Base-by-base conservation (phyloP, 2,113 vertebrate species). In the Alectura lathami region DNA sequence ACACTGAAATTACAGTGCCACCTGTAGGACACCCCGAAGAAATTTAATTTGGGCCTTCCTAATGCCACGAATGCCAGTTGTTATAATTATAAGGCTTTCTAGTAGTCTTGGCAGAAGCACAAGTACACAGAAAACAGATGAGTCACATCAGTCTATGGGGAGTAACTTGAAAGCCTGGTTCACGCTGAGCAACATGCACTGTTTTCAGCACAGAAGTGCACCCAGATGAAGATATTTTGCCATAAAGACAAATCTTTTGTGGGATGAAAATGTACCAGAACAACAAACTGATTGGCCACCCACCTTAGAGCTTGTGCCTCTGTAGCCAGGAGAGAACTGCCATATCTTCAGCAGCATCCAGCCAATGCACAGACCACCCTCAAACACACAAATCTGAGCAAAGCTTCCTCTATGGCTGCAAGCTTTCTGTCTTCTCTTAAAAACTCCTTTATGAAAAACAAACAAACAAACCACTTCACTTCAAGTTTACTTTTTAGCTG, bases 1-100 rank as follows among this genome's bases (percentile, higher is more conserved):
- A 90, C 48, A 9, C 47, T 81, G 80, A 94, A 96, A 96, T 96
- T 86, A 91, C 34, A 95, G 91, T 93, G 92, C 92, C 96, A 95
- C 73, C 92, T 96, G 86, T 96, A 92, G 96, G 95, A 90, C 64
- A 86, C 50, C 3, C 13, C 34, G 32, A 23, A 43, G 67, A 88
- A 89, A 56, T 53, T n/a, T 86, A 88, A 80, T 86, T 54, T 78
- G 59, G 29, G 32, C 50, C 53, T 91, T 34, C 27, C 56, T 83
- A 18, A 47, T 89, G 63, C 34, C 75, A 56, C 0, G 0, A 60
- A 60, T 3, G 2, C 26, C 47, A 40, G 20, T 63, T 57, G 13
- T 63, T 68, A 17, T 51, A 94, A 92, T 91, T 89, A 93, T 1
- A 77, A 48, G 63, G 47, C 32, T 89, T 91, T 83, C 87, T 78